These are phyloP conservation scores for Melipona bicolor DNA, from an alignment of 2,888 invertebrate species.

Conservation along the genomic window DNA sequence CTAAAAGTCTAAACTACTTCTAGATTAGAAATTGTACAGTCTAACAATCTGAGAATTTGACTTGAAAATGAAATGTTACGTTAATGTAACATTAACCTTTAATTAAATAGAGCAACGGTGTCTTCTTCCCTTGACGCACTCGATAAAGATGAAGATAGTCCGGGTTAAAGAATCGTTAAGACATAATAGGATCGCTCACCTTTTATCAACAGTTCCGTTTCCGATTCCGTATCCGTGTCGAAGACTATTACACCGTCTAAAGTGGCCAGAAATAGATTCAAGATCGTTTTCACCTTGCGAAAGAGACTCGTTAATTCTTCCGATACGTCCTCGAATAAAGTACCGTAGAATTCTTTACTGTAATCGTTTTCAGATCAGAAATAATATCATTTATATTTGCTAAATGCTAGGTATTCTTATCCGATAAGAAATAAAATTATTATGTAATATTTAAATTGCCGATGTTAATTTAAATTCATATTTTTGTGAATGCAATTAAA, in stretches of 20 bases:
- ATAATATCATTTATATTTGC: background rate
- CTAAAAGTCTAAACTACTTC: fast-evolving
- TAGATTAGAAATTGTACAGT: too few species aligned
- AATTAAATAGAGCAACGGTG: conserved; percentile 12
- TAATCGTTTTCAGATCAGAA: conserved; percentile 28
- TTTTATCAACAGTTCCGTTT: conserved; percentile 71
- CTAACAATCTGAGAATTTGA: background rate
- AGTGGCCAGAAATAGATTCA: conserved; percentile 74
- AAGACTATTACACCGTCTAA: conserved; percentile 73
- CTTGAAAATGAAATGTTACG: background rate
- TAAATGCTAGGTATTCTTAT: background rate
- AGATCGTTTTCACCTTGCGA: conserved; percentile 71
- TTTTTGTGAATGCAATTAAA: background rate
- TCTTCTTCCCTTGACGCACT: background rate
- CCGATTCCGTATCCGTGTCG: conserved; percentile 67
- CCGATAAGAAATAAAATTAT: background rate
- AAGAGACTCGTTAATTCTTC: conserved; percentile 74
- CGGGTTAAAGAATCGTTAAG: conserved; percentile 65
- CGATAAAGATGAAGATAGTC: conserved; percentile 35
- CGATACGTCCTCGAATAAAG: conserved; percentile 65
- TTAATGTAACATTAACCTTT: background rate
- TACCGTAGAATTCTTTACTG: conserved; percentile 73
- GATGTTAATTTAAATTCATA: background rate
- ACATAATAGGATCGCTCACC: conserved; percentile 70
- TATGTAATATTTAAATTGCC: background rate